These are phyloP conservation scores for Hydrolagus colliei DNA, from an alignment of 2,797 vertebrate species.

Conservation along the genomic window DNA sequence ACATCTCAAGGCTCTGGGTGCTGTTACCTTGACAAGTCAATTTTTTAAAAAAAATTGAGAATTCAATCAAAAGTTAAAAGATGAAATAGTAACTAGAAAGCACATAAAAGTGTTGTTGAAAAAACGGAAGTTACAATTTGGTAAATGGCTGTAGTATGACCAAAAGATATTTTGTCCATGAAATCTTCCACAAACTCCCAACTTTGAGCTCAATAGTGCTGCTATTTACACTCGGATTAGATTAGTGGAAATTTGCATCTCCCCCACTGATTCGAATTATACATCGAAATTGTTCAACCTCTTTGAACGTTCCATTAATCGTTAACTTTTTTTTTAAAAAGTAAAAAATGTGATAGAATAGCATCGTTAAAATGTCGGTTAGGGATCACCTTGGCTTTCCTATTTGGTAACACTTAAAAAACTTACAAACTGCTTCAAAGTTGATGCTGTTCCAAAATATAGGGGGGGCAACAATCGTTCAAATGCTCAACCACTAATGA, in stretches of 20 bases:
- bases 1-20: no score
- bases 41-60: no score
- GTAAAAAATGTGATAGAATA: background rate
- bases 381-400: no score
- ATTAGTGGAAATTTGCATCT: background rate
- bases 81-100: background rate
- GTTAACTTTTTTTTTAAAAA: no score
- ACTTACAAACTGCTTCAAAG: conserved; percentile 1
- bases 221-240: background rate
- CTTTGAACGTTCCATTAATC: background rate
- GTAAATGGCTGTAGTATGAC: background rate
- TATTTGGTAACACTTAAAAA: conserved; percentile 1
- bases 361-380: background rate
- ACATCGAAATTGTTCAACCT: background rate
- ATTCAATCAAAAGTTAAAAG: background rate
- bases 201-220: background rate
- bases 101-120: background rate
- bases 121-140: background rate
- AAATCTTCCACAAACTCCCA: background rate
- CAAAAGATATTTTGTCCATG: background rate
- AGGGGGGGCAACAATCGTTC: background rate
- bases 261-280: background rate
- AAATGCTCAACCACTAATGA: background rate
- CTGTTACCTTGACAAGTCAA: no score
- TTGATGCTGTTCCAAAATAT: no score